Evolutionary conservation across 2,888 invertebrate species (phyloP).

Genomic region (Podotricha telesiphe): DNA sequence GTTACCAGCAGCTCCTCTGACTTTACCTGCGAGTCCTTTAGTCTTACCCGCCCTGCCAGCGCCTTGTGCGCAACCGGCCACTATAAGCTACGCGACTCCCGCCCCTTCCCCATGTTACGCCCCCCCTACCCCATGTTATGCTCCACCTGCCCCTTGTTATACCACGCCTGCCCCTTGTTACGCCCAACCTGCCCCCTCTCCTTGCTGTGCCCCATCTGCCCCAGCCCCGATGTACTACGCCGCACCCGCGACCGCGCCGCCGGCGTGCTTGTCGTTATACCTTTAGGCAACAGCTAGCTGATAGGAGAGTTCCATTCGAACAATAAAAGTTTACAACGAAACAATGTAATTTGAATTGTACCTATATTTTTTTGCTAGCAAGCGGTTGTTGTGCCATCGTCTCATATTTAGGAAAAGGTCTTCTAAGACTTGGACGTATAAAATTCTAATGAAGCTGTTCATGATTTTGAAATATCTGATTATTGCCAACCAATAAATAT

Average conservation of each 20-base stretch:
- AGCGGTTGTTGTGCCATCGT: too few species aligned
- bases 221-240: constrained; percentile 32
- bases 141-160: constrained; percentile 24
- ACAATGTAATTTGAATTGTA: background rate
- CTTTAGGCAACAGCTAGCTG: constrained; percentile 4
- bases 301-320: background rate
- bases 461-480: too few species aligned
- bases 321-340: constrained; percentile 1
- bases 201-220: constrained; percentile 22
- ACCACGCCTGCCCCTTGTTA: constrained; percentile 17
- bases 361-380: background rate
- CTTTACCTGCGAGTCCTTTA: background rate
- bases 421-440: too few species aligned
- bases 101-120: constrained; percentile 24
- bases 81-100: constrained; percentile 25
- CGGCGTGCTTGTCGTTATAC: constrained; percentile 30
- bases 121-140: constrained; percentile 41
- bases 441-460: too few species aligned
- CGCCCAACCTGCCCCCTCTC: constrained; percentile 17
- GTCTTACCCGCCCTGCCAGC: background rate
- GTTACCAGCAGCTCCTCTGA: background rate
- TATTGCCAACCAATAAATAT: too few species aligned
- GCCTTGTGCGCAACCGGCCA: background rate
- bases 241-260: constrained; percentile 19
- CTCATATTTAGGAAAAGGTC: too few species aligned